Percentiles rank a stretch among this genome's conserved stretches.
Conservation (phyloP, 2,797 vertebrate species). For the Myripristis murdjan region DNA sequence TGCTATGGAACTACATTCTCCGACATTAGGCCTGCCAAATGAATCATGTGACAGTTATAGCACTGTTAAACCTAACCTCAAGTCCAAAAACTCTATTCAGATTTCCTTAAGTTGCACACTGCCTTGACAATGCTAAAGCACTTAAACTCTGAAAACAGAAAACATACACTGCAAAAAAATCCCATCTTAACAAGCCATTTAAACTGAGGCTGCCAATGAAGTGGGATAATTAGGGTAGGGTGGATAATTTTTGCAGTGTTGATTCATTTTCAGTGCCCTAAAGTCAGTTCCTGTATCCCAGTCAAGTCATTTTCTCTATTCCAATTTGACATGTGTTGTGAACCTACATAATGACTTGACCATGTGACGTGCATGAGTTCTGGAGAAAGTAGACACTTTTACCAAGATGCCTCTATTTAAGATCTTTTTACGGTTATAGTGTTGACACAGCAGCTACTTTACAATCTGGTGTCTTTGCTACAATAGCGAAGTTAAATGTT, state of each 20-base stretch:
- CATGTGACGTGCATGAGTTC: no score
- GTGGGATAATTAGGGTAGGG: slow-evolving; percentile 15
- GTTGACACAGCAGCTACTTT: no score
- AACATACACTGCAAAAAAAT: slow-evolving; percentile 16
- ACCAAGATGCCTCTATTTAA: no score
- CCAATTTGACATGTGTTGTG: no score
- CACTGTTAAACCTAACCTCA: background rate
- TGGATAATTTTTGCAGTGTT: no score
- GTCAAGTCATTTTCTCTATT: no score
- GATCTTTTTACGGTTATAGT: no score
- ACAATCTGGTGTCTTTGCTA: slow-evolving; percentile 21
- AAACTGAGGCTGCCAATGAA: no score
- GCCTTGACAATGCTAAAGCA: slow-evolving; percentile 11
- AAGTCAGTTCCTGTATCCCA: no score
- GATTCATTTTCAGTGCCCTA: no score
- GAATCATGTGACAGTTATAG: background rate
- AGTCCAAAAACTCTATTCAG: background rate
- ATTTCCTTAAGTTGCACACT: background rate
- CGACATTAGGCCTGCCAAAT: slow-evolving; percentile 9
- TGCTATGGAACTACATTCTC: slow-evolving; percentile 13
- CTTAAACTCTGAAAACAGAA: slow-evolving; percentile 24
- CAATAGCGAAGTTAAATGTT: slow-evolving; percentile 1
- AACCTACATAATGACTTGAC: no score
- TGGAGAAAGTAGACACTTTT: no score
- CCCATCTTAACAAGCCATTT: slow-evolving; percentile 7